These are phyloP conservation scores for Jordanella pulchra DNA, from an alignment of 2,797 vertebrate species.

Conservation along the genomic window DNA sequence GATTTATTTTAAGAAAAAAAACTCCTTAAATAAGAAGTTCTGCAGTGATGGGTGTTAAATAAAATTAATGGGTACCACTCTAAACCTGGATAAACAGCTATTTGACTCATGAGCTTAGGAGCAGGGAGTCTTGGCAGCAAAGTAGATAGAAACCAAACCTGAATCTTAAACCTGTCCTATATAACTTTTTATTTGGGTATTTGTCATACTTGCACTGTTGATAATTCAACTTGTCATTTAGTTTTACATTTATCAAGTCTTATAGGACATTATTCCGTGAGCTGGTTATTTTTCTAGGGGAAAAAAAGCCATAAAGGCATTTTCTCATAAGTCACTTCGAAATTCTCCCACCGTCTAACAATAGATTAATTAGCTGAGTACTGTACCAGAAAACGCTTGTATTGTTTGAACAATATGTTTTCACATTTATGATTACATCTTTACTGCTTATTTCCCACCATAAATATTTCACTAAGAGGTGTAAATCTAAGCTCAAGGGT, in stretches of 20 bases:
- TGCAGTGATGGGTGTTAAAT: neutral
- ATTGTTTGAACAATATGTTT: constrained; percentile 1
- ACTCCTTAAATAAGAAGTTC: no score
- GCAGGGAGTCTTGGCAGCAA: neutral
- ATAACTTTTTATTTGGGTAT: neutral
- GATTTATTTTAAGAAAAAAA: no score
- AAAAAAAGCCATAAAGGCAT: neutral
- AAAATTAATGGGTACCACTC: neutral
- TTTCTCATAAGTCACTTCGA: neutral
- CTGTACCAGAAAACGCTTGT: neutral
- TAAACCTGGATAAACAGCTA: neutral
- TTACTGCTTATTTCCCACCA: neutral
- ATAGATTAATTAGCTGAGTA: constrained; percentile 9
- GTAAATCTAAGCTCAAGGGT: constrained; percentile 12
- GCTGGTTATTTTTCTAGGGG: neutral
- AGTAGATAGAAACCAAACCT: neutral
- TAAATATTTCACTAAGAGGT: neutral
- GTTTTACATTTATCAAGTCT: neutral
- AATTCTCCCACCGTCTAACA: constrained; percentile 10
- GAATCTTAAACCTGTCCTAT: neutral
- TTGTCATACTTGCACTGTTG: neutral
- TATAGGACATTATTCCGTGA: neutral
- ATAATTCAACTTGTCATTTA: neutral
- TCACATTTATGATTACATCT: neutral
- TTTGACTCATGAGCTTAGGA: no score